Conservation (phyloP, 2,113 vertebrate species). For the Pseudonaja textilis region DNA sequence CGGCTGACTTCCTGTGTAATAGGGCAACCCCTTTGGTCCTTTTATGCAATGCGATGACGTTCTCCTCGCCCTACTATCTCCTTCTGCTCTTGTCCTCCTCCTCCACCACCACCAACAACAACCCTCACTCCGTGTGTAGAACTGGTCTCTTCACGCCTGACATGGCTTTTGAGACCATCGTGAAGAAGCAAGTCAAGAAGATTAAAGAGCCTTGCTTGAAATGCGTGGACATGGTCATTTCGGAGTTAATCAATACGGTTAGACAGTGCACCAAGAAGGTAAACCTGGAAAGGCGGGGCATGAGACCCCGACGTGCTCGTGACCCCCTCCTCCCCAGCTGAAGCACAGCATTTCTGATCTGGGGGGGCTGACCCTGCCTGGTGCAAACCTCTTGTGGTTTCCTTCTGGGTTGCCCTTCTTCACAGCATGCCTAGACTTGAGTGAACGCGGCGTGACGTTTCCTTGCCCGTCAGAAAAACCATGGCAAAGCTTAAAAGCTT, state of each 20-base stretch:
- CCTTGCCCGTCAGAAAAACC: slow-evolving; percentile 54
- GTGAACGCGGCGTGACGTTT: slow-evolving; percentile 42
- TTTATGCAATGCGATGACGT: slow-evolving; percentile 71
- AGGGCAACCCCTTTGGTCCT: slow-evolving; percentile 22
- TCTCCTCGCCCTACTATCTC: slow-evolving; percentile 67
- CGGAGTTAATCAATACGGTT: slow-evolving; percentile 99
- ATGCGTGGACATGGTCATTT: slow-evolving; percentile 99
- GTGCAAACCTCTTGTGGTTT: slow-evolving; percentile 59
- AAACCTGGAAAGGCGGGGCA: slow-evolving; percentile 58
- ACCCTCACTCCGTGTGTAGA: slow-evolving; percentile 77
- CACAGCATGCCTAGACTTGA: slow-evolving; percentile 75
- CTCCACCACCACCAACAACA: neutral
- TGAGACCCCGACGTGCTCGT: slow-evolving; percentile 49
- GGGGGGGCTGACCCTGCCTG: slow-evolving; percentile 62
- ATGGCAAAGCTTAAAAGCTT: neutral
- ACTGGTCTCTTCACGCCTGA: slow-evolving; percentile 99
- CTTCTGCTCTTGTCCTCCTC: slow-evolving; percentile 46
- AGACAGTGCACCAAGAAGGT: slow-evolving; percentile 99
- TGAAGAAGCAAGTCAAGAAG: slow-evolving; percentile 99
- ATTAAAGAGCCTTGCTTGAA: slow-evolving; percentile 99
- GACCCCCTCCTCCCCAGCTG: slow-evolving; percentile 52
- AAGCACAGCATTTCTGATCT: slow-evolving; percentile 52
- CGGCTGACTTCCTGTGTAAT: neutral
- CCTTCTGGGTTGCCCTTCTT: slow-evolving; percentile 54
- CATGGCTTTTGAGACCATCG: slow-evolving; percentile 99